These are phyloP conservation scores for Tetramorium simillimum DNA, from an alignment of 1,140 invertebrate species.

Conservation along the genomic window DNA sequence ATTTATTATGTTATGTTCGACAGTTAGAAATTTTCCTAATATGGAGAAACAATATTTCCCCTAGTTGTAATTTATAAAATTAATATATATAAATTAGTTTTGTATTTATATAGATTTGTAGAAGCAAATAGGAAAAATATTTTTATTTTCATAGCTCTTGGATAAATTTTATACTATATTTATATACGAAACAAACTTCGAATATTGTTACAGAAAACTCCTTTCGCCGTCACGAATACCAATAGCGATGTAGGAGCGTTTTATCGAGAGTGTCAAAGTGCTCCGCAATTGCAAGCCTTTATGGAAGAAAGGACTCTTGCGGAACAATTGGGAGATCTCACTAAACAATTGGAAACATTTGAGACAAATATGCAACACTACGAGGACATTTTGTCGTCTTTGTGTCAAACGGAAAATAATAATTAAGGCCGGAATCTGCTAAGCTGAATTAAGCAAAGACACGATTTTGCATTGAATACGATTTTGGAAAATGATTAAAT, in stretches of 20 bases:
- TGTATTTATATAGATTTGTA: too few species aligned
- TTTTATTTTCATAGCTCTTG: conserved; percentile 10
- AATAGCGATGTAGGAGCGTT: conserved; percentile 90
- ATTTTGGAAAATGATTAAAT: background rate
- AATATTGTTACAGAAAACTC: conserved; percentile 86
- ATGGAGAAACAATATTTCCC: background rate
- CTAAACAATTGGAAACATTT: conserved; percentile 90
- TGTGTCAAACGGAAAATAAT: conserved; percentile 87
- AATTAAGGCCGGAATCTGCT: conserved; percentile 78
- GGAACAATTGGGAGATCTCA: conserved; percentile 89
- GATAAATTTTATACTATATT: conserved; percentile 18
- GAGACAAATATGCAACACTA: conserved; percentile 91
- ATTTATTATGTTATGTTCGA: background rate
- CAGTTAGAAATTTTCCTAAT: conserved; percentile 17
- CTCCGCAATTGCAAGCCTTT: conserved; percentile 89
- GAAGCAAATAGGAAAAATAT: background rate
- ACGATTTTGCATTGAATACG: conserved; percentile 3
- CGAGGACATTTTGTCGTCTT: conserved; percentile 89
- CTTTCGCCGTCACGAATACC: conserved; percentile 87
- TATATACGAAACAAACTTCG: background rate
- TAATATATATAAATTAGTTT: background rate
- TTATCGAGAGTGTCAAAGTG: conserved; percentile 92
- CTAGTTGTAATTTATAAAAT: background rate
- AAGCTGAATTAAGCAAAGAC: conserved; percentile 16
- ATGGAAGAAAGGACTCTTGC: conserved; percentile 87